A percentile compares a stretch with the other conserved stretches of the same genome.
These are phyloP conservation scores for Hoplodrina ambigua DNA, from an alignment of 2,888 invertebrate genomes.

Conservation along the genomic window DNA sequence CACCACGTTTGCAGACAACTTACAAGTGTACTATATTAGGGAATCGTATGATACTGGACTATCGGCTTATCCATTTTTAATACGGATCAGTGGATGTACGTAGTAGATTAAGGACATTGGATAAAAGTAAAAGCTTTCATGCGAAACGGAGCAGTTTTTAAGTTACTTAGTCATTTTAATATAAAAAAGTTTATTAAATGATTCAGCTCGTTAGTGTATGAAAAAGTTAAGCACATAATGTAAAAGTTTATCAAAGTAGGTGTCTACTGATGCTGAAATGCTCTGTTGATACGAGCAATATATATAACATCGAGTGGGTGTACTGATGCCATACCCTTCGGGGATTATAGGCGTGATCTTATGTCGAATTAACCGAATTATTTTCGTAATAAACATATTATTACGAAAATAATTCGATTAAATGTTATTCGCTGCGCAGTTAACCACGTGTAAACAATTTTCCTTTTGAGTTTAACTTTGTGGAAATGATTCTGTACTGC, in stretches of 20 bases:
- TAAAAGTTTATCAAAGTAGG: background rate
- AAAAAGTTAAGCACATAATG: background rate
- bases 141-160: background rate
- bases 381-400: too few relatives aligned
- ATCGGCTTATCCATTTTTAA: slow-evolving; percentile 46
- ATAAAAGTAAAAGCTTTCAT: slow-evolving; percentile 33
- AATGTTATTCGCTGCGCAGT: slow-evolving; percentile 2
- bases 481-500: slow-evolving; percentile 29
- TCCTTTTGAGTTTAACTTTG: slow-evolving; percentile 21
- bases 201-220: background rate
- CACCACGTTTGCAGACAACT: slow-evolving; percentile 9
- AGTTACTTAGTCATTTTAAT: slow-evolving; percentile 3
- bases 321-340: too few relatives aligned
- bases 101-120: slow-evolving; percentile 19
- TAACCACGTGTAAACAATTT: slow-evolving; percentile 21
- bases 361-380: too few relatives aligned
- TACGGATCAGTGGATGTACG: slow-evolving; percentile 30
- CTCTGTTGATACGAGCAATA: slow-evolving; percentile 4
- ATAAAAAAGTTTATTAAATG: background rate
- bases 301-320: too few relatives aligned
- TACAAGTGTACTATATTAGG: slow-evolving; percentile 24
- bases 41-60: slow-evolving; percentile 14
- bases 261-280: background rate
- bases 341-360: too few relatives aligned
- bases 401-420: slow-evolving; percentile 1